Evolutionary conservation across 2,888 invertebrate species (phyloP).

Genomic region (Polia nebulosa): DNA sequence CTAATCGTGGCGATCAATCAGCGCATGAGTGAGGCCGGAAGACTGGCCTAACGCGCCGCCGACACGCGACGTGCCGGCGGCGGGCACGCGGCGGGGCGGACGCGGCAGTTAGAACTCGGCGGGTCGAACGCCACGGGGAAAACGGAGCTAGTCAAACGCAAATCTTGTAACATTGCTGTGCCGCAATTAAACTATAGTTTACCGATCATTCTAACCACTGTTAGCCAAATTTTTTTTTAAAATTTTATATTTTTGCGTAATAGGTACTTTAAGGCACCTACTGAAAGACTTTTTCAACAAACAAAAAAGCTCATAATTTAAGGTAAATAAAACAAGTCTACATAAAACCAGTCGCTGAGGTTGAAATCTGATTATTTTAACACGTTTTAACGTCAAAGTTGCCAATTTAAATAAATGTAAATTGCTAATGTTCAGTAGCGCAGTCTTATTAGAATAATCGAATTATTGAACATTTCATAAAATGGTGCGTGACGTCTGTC

Average conservation of each 20-base stretch:
- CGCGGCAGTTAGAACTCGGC: background rate
- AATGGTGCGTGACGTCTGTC: background rate
- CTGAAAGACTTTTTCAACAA: background rate
- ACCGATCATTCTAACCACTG: too few species aligned
- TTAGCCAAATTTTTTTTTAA: too few species aligned
- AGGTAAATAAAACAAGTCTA: background rate
- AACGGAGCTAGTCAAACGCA: background rate
- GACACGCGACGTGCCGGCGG: constrained; percentile 58
- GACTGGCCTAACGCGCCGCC: constrained; percentile 58
- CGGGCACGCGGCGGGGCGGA: background rate
- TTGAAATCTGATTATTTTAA: background rate
- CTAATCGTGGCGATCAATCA: constrained; percentile 56
- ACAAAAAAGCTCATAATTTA: background rate
- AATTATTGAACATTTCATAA: constrained; percentile 32
- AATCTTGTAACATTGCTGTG: background rate
- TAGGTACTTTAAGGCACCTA: background rate
- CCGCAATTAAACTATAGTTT: too few species aligned
- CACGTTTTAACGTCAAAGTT: constrained; percentile 4
- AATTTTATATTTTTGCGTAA: too few species aligned
- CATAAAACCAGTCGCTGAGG: background rate
- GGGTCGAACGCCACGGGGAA: too few species aligned
- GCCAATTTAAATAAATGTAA: constrained; percentile 43
- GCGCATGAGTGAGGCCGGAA: constrained; percentile 58
- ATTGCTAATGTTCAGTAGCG: constrained; percentile 23
- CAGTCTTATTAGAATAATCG: constrained; percentile 42